A percentile compares a stretch with the other conserved stretches of the same genome.
These are phyloP conservation scores for Pycnomerus fuliginosus DNA, from an alignment of 2,888 invertebrate genomes.

Conservation along the genomic window DNA sequence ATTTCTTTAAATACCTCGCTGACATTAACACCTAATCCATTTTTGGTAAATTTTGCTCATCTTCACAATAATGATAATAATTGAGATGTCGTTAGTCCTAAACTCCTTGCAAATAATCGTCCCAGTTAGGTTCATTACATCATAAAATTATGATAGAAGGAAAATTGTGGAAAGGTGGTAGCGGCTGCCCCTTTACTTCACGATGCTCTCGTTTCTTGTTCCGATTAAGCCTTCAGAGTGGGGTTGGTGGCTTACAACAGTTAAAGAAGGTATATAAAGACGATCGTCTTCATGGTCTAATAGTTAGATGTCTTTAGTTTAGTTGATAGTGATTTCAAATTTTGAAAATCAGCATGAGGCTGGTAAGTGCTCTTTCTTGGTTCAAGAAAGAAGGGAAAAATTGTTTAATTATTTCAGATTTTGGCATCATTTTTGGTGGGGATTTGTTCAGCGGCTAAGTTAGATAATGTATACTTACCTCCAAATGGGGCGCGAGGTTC, in stretches of 20 bases:
- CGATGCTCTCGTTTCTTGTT: too few species aligned
- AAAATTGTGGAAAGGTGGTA: too few species aligned
- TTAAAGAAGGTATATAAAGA: slow-evolving; percentile 14
- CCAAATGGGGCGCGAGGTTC: slow-evolving; percentile 55
- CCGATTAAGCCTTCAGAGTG: slow-evolving; percentile 19
- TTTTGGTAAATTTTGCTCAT: too few species aligned
- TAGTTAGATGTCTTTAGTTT: slow-evolving; percentile 8
- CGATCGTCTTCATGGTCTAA: slow-evolving; percentile 8
- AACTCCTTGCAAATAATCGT: too few species aligned
- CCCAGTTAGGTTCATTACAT: too few species aligned
- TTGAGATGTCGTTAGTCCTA: too few species aligned
- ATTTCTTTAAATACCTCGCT: slow-evolving; percentile 4
- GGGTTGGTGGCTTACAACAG: slow-evolving; percentile 11
- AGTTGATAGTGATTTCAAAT: slow-evolving; percentile 9
- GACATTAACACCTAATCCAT: slow-evolving; percentile 24
- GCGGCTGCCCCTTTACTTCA: too few species aligned
- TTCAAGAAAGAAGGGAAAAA: too few species aligned
- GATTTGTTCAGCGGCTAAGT: slow-evolving; percentile 53
- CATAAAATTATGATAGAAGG: too few species aligned
- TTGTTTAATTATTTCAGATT: too few species aligned
- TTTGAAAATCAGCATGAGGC: slow-evolving; percentile 6
- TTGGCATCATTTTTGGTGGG: slow-evolving; percentile 37
- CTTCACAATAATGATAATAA: too few species aligned
- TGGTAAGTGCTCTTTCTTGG: too few species aligned
- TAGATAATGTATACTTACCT: slow-evolving; percentile 61